A percentile compares a stretch with the other conserved stretches of the same genome.
Evolutionary conservation across 2,113 vertebrate species (phyloP).

Genomic region (Ornithorhynchus anatinus): DNA sequence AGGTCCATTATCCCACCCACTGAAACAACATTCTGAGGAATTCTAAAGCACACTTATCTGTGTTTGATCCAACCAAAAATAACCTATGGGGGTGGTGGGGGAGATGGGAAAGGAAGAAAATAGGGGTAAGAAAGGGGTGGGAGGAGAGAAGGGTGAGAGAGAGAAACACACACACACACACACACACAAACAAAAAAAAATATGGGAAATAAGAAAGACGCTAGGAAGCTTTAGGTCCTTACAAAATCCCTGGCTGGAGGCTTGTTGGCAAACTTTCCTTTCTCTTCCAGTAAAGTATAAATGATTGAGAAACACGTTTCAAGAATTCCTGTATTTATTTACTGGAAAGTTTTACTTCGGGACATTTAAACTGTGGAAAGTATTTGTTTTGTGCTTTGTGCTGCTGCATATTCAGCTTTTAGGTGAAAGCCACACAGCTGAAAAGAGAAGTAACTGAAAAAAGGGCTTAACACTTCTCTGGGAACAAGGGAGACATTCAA

Average conservation of each 20-base stretch:
- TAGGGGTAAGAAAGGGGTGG: too few relatives aligned
- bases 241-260: not conserved
- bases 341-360: not conserved
- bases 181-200: too few relatives aligned
- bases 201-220: too few relatives aligned
- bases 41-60: not conserved
- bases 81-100: too few relatives aligned
- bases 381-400: not conserved
- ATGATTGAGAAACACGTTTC: conserved; percentile 25
- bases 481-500: not conserved
- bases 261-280: not conserved
- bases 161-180: too few relatives aligned
- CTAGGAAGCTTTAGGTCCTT: not conserved
- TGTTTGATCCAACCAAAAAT: too few relatives aligned
- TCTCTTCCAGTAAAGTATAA: conserved; percentile 16
- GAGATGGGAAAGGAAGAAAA: too few relatives aligned
- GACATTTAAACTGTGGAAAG: not conserved
- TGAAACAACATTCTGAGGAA: not conserved
- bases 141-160: too few relatives aligned
- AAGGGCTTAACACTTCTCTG: not conserved
- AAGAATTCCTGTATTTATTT: conserved; percentile 6
- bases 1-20: not conserved
- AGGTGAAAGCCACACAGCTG: not conserved
- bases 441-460: not conserved
- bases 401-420: not conserved